Percentiles rank a stretch among this genome's conserved stretches.
phyloP scores from a whole-genome alignment of 2,888 invertebrate genomes.

The Frankliniella fusca region DNA sequence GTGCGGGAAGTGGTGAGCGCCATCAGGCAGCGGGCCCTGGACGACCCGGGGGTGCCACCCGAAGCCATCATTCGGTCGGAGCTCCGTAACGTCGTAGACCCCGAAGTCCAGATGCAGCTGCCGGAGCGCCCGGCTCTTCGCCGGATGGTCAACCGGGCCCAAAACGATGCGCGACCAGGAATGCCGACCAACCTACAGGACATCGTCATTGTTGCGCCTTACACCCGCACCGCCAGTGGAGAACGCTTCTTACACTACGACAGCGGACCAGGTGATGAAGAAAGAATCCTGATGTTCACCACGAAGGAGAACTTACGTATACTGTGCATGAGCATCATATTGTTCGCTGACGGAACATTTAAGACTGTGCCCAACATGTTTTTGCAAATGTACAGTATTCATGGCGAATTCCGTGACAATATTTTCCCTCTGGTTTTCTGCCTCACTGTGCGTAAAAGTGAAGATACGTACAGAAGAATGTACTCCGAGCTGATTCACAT shows the following conservation, averaged over 20 bases:
- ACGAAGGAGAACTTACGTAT: background rate
- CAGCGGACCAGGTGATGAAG: background rate
- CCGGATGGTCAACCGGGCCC: no score
- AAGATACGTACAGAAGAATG: slow-evolving; percentile 4
- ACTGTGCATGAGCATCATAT: background rate
- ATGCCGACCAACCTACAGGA: background rate
- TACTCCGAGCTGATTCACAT: background rate
- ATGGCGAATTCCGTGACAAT: background rate
- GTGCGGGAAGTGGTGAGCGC: no score
- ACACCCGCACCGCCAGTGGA: background rate
- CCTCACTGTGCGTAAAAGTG: slow-evolving; percentile 1
- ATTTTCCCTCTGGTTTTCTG: background rate
- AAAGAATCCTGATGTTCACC: background rate
- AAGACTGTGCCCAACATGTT: slow-evolving; percentile 27
- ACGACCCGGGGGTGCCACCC: no score
- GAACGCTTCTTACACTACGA: slow-evolving; percentile 19
- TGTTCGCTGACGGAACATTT: slow-evolving; percentile 1
- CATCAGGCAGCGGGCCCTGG: no score
- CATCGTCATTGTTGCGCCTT: background rate
- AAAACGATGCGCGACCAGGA: background rate
- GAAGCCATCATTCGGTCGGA: no score
- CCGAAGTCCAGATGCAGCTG: no score
- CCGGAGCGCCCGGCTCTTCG: no score
- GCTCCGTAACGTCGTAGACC: no score
- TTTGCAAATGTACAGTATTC: background rate